Evolutionary conservation across 2,113 vertebrate genomes (phyloP).

Genomic region (Macroglossus sobrinus): DNA sequence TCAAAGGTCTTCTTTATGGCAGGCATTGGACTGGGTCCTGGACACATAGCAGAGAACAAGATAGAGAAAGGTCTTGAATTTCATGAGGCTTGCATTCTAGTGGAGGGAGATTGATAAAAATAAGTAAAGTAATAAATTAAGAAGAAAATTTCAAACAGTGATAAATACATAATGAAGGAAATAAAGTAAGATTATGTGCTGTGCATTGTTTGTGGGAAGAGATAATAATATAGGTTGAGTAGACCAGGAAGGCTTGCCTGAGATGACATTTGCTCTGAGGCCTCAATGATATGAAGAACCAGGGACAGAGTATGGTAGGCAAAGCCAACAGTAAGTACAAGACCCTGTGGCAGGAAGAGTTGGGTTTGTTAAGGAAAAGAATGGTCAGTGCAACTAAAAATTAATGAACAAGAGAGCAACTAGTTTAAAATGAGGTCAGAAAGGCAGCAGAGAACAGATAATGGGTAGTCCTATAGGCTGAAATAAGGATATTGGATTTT

Average conservation of each 20-base stretch:
- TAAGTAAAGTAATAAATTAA: background rate
- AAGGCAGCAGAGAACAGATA: background rate
- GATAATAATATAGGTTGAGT: background rate
- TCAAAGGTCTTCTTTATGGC: background rate
- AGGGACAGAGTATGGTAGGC: background rate
- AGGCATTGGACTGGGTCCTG: background rate
- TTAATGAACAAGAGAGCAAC: background rate
- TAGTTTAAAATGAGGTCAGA: background rate
- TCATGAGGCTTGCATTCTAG: background rate
- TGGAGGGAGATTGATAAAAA: background rate
- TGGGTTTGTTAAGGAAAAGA: background rate
- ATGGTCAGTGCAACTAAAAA: background rate
- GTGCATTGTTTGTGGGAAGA: background rate
- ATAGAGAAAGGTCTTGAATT: background rate
- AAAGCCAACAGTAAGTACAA: background rate
- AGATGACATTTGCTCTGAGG: background rate
- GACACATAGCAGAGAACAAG: background rate
- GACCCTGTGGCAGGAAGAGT: background rate
- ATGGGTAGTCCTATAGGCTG: background rate
- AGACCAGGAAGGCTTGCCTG: background rate
- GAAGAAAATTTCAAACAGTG: background rate
- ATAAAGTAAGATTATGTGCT: background rate
- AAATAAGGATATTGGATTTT: background rate
- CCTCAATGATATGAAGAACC: background rate
- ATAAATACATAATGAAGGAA: background rate